A percentile compares a stretch with the other conserved stretches of the same genome.
phyloP scores from a whole-genome alignment of 2,113 vertebrate genomes.

The Lamprotornis superbus region DNA sequence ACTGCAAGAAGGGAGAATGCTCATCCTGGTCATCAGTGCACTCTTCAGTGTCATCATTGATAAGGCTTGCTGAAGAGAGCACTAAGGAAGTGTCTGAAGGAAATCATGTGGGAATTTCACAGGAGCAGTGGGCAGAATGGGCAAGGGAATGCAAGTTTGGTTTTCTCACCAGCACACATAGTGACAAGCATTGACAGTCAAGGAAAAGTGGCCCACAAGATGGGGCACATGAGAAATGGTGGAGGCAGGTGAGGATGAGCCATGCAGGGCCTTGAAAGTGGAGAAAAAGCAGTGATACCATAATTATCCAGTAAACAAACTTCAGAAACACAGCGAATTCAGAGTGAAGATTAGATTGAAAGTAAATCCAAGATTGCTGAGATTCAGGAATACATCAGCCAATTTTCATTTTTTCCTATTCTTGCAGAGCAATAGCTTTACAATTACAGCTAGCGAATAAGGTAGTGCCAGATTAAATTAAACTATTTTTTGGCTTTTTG shows the following conservation, averaged over 20 bases:
- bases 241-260: background rate
- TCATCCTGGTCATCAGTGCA: background rate
- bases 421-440: slow-evolving; percentile 29
- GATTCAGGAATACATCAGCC: background rate
- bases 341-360: background rate
- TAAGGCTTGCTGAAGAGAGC: background rate
- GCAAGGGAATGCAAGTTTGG: background rate
- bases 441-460: slow-evolving; percentile 3
- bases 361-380: background rate
- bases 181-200: background rate
- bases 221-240: background rate
- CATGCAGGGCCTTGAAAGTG: background rate
- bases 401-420: slow-evolving; percentile 57
- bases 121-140: background rate
- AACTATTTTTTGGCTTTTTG: background rate
- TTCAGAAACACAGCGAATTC: background rate
- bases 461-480: slow-evolving; percentile 29
- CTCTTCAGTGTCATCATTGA: background rate
- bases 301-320: background rate
- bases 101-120: background rate
- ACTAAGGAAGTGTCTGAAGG: background rate
- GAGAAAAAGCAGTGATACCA: background rate
- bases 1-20: background rate
- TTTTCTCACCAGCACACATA: rapidly evolving
- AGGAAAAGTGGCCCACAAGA: background rate